Conservation (phyloP, 2,797 vertebrate genomes). For the Coluber constrictor region DNA sequence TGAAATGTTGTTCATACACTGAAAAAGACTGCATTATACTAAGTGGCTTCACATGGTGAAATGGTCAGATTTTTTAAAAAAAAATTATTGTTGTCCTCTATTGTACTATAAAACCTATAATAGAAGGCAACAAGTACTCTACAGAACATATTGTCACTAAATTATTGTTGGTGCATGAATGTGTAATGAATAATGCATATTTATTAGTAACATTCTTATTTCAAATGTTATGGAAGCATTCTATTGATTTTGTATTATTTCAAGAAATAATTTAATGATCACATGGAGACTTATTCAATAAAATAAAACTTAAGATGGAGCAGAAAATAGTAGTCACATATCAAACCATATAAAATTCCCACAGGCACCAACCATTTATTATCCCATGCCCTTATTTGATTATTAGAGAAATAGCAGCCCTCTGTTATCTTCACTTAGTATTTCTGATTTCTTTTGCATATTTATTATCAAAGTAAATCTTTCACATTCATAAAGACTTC, state of each 20-base stretch:
- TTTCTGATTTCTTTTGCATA: constrained; percentile 2
- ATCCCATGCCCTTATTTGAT: constrained; percentile 21
- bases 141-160: neutral
- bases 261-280: neutral
- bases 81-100: neutral
- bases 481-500: neutral
- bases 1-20: neutral
- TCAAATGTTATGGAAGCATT: neutral
- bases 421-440: neutral
- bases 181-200: neutral
- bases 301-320: neutral
- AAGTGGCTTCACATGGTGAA: neutral
- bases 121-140: neutral
- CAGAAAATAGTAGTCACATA: neutral
- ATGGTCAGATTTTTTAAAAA: neutral
- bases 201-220: neutral
- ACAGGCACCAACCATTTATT: neutral
- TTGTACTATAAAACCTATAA: neutral
- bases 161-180: neutral
- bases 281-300: neutral
- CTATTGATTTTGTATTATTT: neutral
- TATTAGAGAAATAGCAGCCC: neutral
- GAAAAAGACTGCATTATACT: neutral
- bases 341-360: neutral
- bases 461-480: neutral